A percentile compares a stretch with the other conserved stretches of the same genome.
These are phyloP conservation scores for Ceratosolen fusciceps DNA, from an alignment of 1,140 invertebrate species.

Conservation along the genomic window DNA sequence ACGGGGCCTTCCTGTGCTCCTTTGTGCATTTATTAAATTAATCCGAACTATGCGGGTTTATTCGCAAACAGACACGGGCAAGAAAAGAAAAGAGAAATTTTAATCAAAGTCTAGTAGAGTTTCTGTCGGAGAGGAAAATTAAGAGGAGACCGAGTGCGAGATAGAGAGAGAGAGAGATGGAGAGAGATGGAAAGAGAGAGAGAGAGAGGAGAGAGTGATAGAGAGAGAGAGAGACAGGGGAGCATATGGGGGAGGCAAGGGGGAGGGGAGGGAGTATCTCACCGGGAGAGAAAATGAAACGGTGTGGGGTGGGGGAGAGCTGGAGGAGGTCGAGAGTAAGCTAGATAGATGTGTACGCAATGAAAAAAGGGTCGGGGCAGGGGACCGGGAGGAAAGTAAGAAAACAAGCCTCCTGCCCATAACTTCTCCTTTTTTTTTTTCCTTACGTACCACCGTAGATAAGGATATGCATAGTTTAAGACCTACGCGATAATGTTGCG, in stretches of 20 bases:
- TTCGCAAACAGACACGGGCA: slow-evolving; percentile 43
- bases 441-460: slow-evolving; percentile 14
- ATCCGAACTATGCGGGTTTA: slow-evolving; percentile 48
- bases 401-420: slow-evolving; percentile 28
- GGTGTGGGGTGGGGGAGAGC: neutral
- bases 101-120: slow-evolving; percentile 51
- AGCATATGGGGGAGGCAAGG: neutral
- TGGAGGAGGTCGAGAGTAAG: neutral
- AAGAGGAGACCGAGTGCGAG: slow-evolving; percentile 15
- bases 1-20: slow-evolving; percentile 12
- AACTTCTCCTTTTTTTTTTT: slow-evolving; percentile 39
- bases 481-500: slow-evolving; percentile 32
- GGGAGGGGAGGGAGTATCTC: neutral
- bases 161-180: neutral
- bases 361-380: neutral
- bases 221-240: neutral
- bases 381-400: slow-evolving; percentile 2
- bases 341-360: neutral
- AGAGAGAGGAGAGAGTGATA: neutral
- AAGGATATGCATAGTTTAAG: slow-evolving; percentile 28
- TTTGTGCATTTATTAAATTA: slow-evolving; percentile 49
- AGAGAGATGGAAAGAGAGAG: neutral
- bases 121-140: slow-evolving; percentile 47
- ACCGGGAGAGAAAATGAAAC: neutral
- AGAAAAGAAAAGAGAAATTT: slow-evolving; percentile 48